Evolutionary conservation across 2,113 vertebrate genomes (phyloP).

Genomic region (Lampris incognitus): DNA sequence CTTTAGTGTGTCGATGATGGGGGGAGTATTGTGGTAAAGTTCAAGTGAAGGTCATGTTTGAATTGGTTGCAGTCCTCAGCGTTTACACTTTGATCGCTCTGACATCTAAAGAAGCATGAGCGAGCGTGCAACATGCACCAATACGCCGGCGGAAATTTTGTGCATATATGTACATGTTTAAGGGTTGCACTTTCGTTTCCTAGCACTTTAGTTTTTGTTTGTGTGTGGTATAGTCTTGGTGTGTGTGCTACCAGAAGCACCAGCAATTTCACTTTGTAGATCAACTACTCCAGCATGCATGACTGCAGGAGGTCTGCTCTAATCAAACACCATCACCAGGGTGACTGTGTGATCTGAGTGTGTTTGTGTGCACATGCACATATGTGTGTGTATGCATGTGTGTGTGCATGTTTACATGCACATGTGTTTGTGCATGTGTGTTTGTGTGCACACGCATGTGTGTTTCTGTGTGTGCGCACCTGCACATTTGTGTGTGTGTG

Average conservation of each 20-base stretch:
- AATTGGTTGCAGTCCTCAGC: constrained; percentile 38
- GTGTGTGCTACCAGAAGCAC: constrained; percentile 9
- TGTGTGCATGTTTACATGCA: not conserved
- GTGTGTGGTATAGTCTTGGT: not conserved
- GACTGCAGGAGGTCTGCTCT: constrained; percentile 47
- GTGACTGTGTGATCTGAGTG: not conserved
- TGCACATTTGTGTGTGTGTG: not conserved
- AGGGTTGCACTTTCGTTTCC: no score
- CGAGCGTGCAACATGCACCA: constrained; percentile 8
- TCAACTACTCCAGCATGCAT: constrained; percentile 50
- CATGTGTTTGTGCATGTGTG: not conserved
- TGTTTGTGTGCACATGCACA: no score
- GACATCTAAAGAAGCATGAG: constrained; percentile 27
- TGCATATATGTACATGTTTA: not conserved
- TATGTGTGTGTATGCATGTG: constrained; percentile 5
- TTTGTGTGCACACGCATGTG: not conserved
- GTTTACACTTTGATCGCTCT: constrained; percentile 14
- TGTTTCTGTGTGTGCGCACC: not conserved
- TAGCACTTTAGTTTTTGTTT: not conserved
- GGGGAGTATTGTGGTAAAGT: constrained; percentile 58
- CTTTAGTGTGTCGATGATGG: constrained; percentile 47
- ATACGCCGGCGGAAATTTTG: constrained; percentile 12
- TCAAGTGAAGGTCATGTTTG: constrained; percentile 66
- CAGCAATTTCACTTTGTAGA: constrained; percentile 25
- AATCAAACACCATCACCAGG: constrained; percentile 63